Percentiles rank a stretch among this genome's conserved stretches.
These are phyloP conservation scores for Anser brachyrhynchus DNA, from an alignment of 2,113 vertebrate species.

Conservation along the genomic window DNA sequence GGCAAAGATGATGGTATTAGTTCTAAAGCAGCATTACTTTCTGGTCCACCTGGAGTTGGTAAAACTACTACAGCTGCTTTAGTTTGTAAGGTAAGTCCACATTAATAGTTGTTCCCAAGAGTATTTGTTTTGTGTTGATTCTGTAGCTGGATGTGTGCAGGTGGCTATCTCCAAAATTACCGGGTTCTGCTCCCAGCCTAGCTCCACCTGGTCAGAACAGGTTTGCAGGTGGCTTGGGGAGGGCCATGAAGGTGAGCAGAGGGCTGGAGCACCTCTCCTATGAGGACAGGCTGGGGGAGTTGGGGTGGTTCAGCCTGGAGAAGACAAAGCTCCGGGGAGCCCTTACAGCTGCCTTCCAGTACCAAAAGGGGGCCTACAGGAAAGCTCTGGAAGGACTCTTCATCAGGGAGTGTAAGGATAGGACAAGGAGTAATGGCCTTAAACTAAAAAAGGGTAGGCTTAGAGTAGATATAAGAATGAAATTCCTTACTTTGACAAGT, in stretches of 20 bases:
- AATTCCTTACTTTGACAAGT: neutral
- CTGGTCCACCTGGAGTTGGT: slow-evolving; percentile 95
- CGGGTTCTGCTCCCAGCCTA: neutral
- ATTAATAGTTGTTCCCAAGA: neutral
- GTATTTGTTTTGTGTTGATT: neutral
- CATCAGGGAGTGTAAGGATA: neutral
- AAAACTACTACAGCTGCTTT: slow-evolving; percentile 97
- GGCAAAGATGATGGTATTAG: slow-evolving; percentile 86
- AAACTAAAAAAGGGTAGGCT: neutral
- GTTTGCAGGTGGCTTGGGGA: neutral
- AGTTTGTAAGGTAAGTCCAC: slow-evolving; percentile 88
- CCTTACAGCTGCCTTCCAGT: too few relatives aligned
- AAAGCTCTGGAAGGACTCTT: too few relatives aligned
- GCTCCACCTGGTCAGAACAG: neutral
- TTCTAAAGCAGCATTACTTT: slow-evolving; percentile 92
- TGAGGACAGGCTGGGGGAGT: too few relatives aligned
- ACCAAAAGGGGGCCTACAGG: neutral
- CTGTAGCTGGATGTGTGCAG: too few relatives aligned
- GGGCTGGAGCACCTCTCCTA: neutral
- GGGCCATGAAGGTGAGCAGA: neutral
- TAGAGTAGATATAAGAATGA: neutral
- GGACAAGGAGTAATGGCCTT: neutral
- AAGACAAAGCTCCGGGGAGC: too few relatives aligned
- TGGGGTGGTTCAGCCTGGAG: too few relatives aligned
- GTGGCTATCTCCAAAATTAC: neutral